phyloP scores from a whole-genome alignment of 2,797 vertebrate genomes.

The Anas acuta region DNA sequence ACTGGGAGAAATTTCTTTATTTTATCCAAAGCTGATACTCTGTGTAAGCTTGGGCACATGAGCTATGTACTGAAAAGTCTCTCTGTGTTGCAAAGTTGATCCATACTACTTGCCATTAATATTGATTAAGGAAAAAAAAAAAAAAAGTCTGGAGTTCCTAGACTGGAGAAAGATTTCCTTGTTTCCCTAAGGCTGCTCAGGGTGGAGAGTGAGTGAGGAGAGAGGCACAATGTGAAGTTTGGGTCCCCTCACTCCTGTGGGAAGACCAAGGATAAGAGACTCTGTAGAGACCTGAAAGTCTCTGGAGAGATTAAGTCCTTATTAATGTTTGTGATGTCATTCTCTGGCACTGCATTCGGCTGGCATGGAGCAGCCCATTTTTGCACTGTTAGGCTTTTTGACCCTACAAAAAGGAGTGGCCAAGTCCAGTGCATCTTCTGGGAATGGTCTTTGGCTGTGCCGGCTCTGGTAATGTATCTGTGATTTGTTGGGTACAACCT shows the following conservation, averaged over 20 bases:
- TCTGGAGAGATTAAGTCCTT: background rate
- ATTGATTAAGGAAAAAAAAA: background rate
- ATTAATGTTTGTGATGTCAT: background rate
- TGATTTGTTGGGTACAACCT: background rate
- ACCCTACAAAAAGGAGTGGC: background rate
- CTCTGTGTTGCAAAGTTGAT: background rate
- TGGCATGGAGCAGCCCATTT: background rate
- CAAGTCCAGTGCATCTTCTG: background rate
- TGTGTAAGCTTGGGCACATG: background rate
- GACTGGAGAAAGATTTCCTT: background rate
- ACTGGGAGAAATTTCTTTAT: background rate
- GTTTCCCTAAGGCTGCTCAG: background rate
- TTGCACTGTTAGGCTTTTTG: background rate
- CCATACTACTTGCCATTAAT: background rate
- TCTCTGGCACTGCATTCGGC: background rate
- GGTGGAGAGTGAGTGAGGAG: background rate
- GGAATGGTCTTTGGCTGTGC: background rate
- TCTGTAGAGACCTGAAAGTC: background rate
- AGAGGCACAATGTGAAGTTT: background rate
- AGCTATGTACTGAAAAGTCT: background rate
- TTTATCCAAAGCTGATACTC: background rate
- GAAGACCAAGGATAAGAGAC: background rate
- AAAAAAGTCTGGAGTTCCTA: background rate
- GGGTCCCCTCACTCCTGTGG: background rate
- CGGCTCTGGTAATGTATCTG: background rate